Percentiles rank a stretch among this genome's conserved stretches.
Evolutionary conservation across 1,140 invertebrate genomes (phyloP).

Genomic region (Anastrepha ludens): DNA sequence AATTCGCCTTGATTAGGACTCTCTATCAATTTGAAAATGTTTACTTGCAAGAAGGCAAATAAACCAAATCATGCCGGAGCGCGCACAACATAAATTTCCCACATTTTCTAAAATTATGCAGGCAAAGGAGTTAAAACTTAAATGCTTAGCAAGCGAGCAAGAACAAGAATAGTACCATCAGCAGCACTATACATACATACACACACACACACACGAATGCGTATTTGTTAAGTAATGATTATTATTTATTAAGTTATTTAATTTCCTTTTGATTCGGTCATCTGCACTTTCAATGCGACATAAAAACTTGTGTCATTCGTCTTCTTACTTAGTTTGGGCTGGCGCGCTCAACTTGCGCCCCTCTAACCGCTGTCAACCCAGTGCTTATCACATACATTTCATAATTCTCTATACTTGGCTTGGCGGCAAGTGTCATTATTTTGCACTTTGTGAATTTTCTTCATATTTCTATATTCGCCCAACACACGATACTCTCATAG

Average conservation of each 20-base stretch:
- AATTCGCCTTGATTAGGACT: no score
- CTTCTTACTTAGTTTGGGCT: not conserved
- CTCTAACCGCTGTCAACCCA: not conserved
- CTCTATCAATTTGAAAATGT: no score
- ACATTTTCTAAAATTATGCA: no score
- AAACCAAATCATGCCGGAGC: no score
- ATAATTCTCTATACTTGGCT: not conserved
- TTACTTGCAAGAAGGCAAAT: no score
- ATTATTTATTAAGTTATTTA: slow-evolving; percentile 42
- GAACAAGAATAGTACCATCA: no score
- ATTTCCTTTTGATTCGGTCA: not conserved
- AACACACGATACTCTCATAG: not conserved
- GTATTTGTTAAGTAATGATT: not conserved
- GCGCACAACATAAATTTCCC: no score
- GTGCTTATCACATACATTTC: not conserved
- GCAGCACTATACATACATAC: not conserved
- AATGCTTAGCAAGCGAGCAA: no score
- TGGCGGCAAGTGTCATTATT: not conserved
- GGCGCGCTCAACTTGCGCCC: not conserved
- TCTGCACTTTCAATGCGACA: not conserved
- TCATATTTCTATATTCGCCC: not conserved
- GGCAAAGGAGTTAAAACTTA: no score
- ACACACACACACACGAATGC: not conserved
- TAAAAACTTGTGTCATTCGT: not conserved
- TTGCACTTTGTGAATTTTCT: not conserved